Base-by-base conservation (phyloP, 1,140 invertebrate species). In the Drosophila willistoni region DNA sequence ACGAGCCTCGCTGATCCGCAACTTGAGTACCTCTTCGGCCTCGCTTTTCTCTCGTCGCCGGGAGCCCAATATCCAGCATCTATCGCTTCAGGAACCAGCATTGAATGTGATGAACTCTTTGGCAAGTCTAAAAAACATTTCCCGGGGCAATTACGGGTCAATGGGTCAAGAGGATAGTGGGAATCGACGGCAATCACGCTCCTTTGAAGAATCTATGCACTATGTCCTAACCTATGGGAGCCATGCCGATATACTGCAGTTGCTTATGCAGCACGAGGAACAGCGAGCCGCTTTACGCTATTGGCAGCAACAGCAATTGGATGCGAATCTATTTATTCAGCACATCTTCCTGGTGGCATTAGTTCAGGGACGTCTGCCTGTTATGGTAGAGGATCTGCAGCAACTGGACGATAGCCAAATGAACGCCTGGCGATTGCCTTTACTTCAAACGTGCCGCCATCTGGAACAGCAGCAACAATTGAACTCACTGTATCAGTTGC, bases 141-240 rank as follows among this genome's bases (percentile, higher is more conserved):
- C 93, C 55, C 93, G 93, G 60, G 94, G 94, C 0, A 93, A 94
- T 36, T 94, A 94, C 51, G 93, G 92, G 0, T 79, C 1, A 91
- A 91, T 68, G 91, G 90, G 42, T 80, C 4, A 51, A 91, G 57
- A 90, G 77, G 34, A 91, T 4, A 5, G 12, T 1, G 12, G 10
- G 84, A 93, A 91, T 64, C 93, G 93, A 12, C 90, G 13, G 57
- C 93, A 91, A 64, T 75, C 93, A 0, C 93, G 94, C 64, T 94
- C 94, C 68, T 96, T 96, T 75, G 94, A 95, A 57, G 96, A 96
- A 87, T 96, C 95, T 75, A 80, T 96, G 0, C 96, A 95, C 86
- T 96, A 97, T 92, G 91, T 97, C 5, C 92, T 93, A 0, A 95
- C 94, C 60, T 97, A 96, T 84, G 96, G 95, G 4, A 95, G 94